Evolutionary conservation across 2,797 vertebrate genomes (phyloP).

Genomic region (Darevskia nairensis): DNA sequence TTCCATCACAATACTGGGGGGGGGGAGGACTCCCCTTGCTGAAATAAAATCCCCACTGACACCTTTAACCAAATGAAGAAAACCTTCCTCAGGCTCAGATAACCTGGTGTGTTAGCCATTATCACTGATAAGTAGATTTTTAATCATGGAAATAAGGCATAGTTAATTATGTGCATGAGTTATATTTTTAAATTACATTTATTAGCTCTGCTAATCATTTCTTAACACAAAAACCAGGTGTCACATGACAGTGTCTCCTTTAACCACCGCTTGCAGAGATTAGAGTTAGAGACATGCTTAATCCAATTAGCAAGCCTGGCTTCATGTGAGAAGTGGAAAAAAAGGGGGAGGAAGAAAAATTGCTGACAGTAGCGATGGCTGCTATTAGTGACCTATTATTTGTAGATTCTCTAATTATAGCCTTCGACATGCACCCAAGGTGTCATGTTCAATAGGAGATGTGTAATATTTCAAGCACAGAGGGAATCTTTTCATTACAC

Average conservation of each 20-base stretch:
- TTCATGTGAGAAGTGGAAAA: conserved; percentile 66
- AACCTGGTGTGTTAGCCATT: conserved; percentile 61
- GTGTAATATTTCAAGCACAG: conserved; percentile 25
- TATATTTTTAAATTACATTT: conserved; percentile 73
- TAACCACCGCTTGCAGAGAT: conserved; percentile 64
- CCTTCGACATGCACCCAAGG: conserved; percentile 24
- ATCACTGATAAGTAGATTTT: conserved; percentile 75
- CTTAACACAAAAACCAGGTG: conserved; percentile 63
- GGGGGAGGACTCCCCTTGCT: neutral
- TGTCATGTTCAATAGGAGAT: conserved; percentile 42
- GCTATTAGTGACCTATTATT: conserved; percentile 60
- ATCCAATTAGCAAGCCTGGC: conserved; percentile 74
- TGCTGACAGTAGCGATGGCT: conserved; percentile 69
- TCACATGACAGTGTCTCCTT: conserved; percentile 63
- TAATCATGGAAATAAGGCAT: conserved; percentile 76
- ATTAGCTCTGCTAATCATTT: conserved; percentile 71
- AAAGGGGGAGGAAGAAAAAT: conserved; percentile 60
- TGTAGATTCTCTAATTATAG: conserved; percentile 68
- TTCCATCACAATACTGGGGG: too few species aligned
- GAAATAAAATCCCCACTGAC: conserved; percentile 20
- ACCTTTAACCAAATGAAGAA: conserved; percentile 48
- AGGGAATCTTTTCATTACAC: neutral
- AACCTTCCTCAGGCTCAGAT: conserved; percentile 59
- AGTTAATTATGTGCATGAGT: conserved; percentile 74
- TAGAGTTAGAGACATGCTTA: conserved; percentile 67